Conservation (phyloP, 2,888 invertebrate genomes). For the Tetropium fuscum region DNA sequence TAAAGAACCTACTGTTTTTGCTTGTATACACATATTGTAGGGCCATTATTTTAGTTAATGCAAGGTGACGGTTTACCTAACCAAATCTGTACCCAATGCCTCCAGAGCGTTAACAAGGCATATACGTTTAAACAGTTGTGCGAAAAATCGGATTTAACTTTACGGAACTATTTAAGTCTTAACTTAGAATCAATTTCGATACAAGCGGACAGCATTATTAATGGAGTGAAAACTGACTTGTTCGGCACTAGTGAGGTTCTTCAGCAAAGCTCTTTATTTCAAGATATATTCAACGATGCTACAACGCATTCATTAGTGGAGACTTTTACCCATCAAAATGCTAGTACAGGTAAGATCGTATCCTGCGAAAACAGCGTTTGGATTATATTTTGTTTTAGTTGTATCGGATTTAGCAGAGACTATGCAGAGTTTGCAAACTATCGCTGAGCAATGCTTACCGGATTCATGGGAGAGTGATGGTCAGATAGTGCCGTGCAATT, state of each 20-base stretch:
- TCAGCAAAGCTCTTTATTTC: conserved; percentile 61
- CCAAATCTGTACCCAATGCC: conserved; percentile 63
- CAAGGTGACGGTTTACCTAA: conserved; percentile 63
- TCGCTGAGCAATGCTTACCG: conserved; percentile 64
- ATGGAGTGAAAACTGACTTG: conserved; percentile 56
- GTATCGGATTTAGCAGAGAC: conserved; percentile 62
- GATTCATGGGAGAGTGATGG: conserved; percentile 63
- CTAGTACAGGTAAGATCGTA: conserved; percentile 52
- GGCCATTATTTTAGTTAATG: conserved; percentile 53
- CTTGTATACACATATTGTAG: not conserved
- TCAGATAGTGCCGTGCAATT: conserved; percentile 55
- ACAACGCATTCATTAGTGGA: conserved; percentile 60
- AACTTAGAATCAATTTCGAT: conserved; percentile 50
- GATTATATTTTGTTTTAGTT: conserved; percentile 36
- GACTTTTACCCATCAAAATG: conserved; percentile 58
- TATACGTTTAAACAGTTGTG: conserved; percentile 63
- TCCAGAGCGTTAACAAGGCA: conserved; percentile 60
- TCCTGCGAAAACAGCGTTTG: not conserved
- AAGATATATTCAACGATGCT: conserved; percentile 62
- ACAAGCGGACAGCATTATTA: conserved; percentile 48
- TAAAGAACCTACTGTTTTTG: conserved; percentile 32
- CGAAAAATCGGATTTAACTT: conserved; percentile 61
- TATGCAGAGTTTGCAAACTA: conserved; percentile 64
- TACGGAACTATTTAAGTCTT: conserved; percentile 59
- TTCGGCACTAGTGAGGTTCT: conserved; percentile 59